Conservation (phyloP, 2,113 vertebrate genomes). For the Odobenus rosmarus region DNA sequence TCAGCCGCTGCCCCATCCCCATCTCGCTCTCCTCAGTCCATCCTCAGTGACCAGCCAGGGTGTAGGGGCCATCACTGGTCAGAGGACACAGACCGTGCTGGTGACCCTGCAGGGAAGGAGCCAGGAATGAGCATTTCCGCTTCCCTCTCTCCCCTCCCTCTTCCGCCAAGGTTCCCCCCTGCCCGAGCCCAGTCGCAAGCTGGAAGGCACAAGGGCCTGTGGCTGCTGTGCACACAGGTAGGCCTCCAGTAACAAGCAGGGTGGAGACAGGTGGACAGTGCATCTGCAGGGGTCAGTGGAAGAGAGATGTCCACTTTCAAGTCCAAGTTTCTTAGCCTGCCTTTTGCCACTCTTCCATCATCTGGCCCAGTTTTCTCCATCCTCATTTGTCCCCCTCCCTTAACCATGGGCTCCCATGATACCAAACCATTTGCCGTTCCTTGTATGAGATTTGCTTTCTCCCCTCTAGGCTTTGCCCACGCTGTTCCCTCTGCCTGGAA, state of each 20-base stretch:
- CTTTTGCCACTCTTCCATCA: fast-evolving
- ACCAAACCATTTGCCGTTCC: neutral
- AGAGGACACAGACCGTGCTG: too few species aligned
- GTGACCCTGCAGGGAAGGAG: neutral
- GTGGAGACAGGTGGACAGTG: neutral
- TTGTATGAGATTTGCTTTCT: neutral
- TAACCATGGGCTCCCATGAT: neutral
- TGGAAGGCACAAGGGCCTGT: too few species aligned
- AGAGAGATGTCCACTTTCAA: neutral
- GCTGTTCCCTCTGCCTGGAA: neutral
- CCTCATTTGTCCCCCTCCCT: neutral
- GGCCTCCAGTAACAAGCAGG: neutral
- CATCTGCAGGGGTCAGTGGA: neutral
- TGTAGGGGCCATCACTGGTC: neutral
- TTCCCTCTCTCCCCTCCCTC: too few species aligned
- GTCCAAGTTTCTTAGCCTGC: neutral
- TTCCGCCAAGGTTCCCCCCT: neutral
- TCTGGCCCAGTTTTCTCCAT: neutral
- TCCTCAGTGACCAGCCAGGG: neutral
- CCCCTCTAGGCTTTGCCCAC: neutral
- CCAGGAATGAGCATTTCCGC: neutral
- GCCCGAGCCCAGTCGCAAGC: neutral
- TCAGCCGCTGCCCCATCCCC: neutral
- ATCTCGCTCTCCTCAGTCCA: fast-evolving
- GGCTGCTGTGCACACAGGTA: neutral